Percentiles rank a stretch among this genome's conserved stretches.
These are phyloP conservation scores for Battus philenor DNA, from an alignment of 1,140 invertebrate genomes.

Conservation along the genomic window DNA sequence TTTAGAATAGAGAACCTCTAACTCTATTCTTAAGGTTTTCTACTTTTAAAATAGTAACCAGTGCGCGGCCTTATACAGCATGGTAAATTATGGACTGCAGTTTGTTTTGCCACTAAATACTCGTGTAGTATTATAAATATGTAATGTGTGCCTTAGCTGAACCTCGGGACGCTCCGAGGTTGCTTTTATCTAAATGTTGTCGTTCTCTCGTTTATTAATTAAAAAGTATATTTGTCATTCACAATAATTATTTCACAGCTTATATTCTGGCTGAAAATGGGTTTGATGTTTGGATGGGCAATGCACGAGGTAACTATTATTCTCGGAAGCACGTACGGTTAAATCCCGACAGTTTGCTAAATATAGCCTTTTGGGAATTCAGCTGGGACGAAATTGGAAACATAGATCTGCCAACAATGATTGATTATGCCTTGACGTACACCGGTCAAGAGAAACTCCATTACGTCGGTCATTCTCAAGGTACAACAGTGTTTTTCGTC, in stretches of 20 bases:
- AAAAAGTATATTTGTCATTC: background rate
- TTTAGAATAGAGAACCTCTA: too few species aligned
- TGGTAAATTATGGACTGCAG: too few species aligned
- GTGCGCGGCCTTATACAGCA: too few species aligned
- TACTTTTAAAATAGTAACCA: too few species aligned
- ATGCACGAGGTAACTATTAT: slow-evolving; percentile 81
- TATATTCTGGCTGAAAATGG: slow-evolving; percentile 83
- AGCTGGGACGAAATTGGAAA: slow-evolving; percentile 88
- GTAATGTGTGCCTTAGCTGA: background rate
- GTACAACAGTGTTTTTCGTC: slow-evolving; percentile 81
- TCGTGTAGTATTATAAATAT: too few species aligned
- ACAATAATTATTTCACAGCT: slow-evolving; percentile 73
- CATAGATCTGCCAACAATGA: slow-evolving; percentile 85
- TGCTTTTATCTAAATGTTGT: slow-evolving; percentile 12
- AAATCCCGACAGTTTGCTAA: slow-evolving; percentile 72
- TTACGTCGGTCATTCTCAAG: slow-evolving; percentile 84
- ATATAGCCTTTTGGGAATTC: slow-evolving; percentile 84
- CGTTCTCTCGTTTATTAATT: too few species aligned
- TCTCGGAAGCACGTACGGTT: slow-evolving; percentile 76
- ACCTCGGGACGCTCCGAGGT: slow-evolving; percentile 4
- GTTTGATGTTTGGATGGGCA: slow-evolving; percentile 88
- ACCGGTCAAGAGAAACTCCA: slow-evolving; percentile 79
- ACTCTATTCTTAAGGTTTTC: too few species aligned
- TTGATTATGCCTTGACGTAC: slow-evolving; percentile 81
- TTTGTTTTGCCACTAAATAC: too few species aligned